Evolutionary conservation across 2,797 vertebrate genomes (phyloP), one percentile per base, ranked within the genome.

Genomic region (Heterohyrax brucei): DNA sequence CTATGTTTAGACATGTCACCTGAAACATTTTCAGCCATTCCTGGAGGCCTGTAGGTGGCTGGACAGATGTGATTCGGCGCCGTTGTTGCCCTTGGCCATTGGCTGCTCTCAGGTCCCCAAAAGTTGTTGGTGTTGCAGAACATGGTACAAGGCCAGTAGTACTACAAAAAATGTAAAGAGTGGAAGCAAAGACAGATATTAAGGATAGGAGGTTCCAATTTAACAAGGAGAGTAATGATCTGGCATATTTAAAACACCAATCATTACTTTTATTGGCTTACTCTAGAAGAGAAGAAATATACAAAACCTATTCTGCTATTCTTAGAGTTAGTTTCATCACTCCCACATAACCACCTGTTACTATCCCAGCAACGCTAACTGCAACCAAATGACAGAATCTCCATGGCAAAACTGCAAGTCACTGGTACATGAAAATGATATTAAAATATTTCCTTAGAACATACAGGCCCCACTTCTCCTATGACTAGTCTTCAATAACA

Each of bases 11-110:
- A 87, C n/a, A 64, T 28, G 76, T 99, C 98, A 99, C 99, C 99
- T 99, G 99, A 99, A 99, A 99, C 98, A 99, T 99, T 96, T 99
- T 99, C 98, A 99, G 99, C 99, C 99, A 99, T 98, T 99, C 99
- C 96, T 99, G 99, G 95, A 99, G 99, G 98, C 99, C 99, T 0
- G 99, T 99, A 1, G 99, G 99, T 5, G 99, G 99, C 97, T 99
- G 99, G 97, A 99, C 99, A 94, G 99, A 99, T 97, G 99, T 99
- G 97, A 99, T 99, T 53, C 99, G 99, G 81, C 99, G 99, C 84
- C 99, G 99, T 83, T 99, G 99, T 88, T 99, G 99, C 83, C 99
- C 99, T 98, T 99, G 99, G 97, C 99, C 99, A 26, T 99, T 99
- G 98, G 99, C 99, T 95, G 99, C 99, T 98, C 99, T 99, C 97